Conservation (phyloP, 1,140 invertebrate genomes). For the Telenomus remus region DNA sequence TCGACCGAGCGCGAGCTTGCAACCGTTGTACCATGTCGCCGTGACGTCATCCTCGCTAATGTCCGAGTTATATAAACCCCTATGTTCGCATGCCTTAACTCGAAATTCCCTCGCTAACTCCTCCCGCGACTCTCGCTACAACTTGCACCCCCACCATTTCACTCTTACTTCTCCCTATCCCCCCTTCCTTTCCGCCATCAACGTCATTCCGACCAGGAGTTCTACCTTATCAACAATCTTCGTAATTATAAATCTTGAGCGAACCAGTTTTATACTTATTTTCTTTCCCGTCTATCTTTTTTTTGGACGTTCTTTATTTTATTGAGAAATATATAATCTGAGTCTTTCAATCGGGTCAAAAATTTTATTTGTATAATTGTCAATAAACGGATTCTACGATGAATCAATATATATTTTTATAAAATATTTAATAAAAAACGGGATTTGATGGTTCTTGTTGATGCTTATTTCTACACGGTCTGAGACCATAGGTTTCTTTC, state of each 20-base stretch:
- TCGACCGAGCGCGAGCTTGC: conserved; percentile 55
- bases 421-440: no score
- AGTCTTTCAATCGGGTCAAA: no score
- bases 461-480: no score
- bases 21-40: conserved; percentile 55
- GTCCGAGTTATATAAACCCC: conserved; percentile 63
- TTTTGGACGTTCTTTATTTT: background rate
- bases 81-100: conserved; percentile 57
- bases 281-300: background rate
- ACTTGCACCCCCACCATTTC: conserved; percentile 31
- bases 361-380: no score
- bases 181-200: background rate
- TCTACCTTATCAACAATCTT: conserved; percentile 22
- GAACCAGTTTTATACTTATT: background rate
- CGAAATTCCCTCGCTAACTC: conserved; percentile 46
- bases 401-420: no score
- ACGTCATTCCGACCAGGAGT: conserved; percentile 6
- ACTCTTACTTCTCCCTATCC: conserved; percentile 27
- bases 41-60: conserved; percentile 61
- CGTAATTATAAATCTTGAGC: background rate
- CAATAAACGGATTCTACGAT: no score
- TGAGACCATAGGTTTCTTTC: no score
- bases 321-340: background rate
- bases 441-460: no score
- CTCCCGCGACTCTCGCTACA: conserved; percentile 37